Evolutionary conservation across 2,888 invertebrate genomes (phyloP).

Genomic region (Choristoneura rosaceana): DNA sequence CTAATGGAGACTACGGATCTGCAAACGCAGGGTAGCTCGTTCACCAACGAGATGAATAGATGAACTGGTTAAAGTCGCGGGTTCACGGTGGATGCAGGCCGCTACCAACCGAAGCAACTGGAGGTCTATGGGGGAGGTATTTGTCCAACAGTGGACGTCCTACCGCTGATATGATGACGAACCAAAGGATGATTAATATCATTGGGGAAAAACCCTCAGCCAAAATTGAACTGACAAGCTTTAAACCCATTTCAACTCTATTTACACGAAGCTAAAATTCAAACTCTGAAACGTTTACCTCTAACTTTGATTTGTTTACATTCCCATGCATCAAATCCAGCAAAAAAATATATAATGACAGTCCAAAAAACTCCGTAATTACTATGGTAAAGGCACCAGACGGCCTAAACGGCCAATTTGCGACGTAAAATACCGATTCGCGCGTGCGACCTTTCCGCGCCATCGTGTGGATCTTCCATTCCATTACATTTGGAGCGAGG

Average conservation of each 20-base stretch:
- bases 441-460: slow-evolving; percentile 15
- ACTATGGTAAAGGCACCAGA: neutral
- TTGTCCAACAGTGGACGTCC: too few species aligned
- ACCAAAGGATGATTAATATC: neutral
- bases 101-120: too few species aligned
- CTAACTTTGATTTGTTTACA: neutral
- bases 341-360: neutral
- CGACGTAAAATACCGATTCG: slow-evolving; percentile 1
- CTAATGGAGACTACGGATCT: too few species aligned
- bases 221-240: neutral
- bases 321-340: neutral
- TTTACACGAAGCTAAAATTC: neutral
- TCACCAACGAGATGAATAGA: too few species aligned
- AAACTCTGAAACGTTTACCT: neutral
- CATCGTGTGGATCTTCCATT: slow-evolving; percentile 8
- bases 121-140: too few species aligned
- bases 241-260: slow-evolving; percentile 2
- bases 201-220: slow-evolving; percentile 1
- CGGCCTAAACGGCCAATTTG: neutral
- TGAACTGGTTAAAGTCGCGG: too few species aligned
- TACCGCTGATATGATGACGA: too few species aligned
- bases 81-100: too few species aligned
- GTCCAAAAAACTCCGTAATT: neutral
- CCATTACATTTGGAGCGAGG: slow-evolving; percentile 20
- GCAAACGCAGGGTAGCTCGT: too few species aligned